Percentiles rank a stretch among this genome's conserved stretches.
These are phyloP conservation scores for Entelurus aequoreus DNA, from an alignment of 2,113 vertebrate species.

Conservation along the genomic window DNA sequence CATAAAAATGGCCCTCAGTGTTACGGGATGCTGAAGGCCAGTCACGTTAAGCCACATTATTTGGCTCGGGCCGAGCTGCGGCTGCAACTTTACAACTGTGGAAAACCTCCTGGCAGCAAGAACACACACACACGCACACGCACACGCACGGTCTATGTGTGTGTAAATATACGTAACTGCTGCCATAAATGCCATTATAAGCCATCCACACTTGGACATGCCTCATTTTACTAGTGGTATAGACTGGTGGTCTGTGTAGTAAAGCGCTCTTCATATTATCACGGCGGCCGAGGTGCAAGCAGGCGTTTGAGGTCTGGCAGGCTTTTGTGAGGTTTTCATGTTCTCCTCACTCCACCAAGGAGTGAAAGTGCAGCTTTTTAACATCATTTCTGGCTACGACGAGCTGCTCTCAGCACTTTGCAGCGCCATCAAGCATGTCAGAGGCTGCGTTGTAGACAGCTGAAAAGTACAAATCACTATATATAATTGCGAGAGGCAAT, in stretches of 20 bases:
- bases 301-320: slow-evolving; percentile 56
- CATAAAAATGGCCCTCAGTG: slow-evolving; percentile 29
- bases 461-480: neutral
- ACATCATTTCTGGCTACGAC: slow-evolving; percentile 38
- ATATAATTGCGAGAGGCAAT: no score
- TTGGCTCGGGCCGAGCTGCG: slow-evolving; percentile 27
- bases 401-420: slow-evolving; percentile 30
- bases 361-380: slow-evolving; percentile 41
- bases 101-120: slow-evolving; percentile 38
- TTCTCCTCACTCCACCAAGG: slow-evolving; percentile 34
- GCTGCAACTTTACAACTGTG: slow-evolving; percentile 43
- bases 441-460: slow-evolving; percentile 7
- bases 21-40: slow-evolving; percentile 31
- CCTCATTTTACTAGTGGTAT: slow-evolving; percentile 35
- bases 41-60: slow-evolving; percentile 4
- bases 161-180: neutral
- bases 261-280: slow-evolving; percentile 47
- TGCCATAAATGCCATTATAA: slow-evolving; percentile 33
- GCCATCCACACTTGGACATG: slow-evolving; percentile 41
- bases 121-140: slow-evolving; percentile 14
- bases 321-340: slow-evolving; percentile 37
- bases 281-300: slow-evolving; percentile 47
- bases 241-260: slow-evolving; percentile 43
- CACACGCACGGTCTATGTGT: slow-evolving; percentile 4
- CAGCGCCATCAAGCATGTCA: slow-evolving; percentile 19